phyloP scores from a whole-genome alignment of 2,113 vertebrate genomes.

The Hippocampus abdominalis region DNA sequence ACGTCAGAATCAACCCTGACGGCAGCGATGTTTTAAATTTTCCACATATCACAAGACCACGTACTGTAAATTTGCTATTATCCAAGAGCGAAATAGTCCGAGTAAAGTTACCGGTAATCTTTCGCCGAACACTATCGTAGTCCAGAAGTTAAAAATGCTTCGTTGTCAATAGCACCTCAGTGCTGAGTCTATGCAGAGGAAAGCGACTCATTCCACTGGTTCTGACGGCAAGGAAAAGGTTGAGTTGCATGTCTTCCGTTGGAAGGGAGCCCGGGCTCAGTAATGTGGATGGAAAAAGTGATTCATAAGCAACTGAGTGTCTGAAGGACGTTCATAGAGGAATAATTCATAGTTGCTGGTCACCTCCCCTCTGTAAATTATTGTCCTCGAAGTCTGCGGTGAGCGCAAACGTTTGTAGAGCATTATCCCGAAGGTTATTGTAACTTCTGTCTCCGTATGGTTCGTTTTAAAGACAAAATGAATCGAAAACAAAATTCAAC shows the following conservation, averaged over 20 bases:
- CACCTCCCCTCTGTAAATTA: constrained; percentile 38
- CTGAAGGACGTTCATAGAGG: constrained; percentile 57
- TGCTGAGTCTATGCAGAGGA: not conserved
- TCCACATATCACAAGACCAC: not conserved
- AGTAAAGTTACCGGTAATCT: not conserved
- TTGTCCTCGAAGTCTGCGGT: not conserved
- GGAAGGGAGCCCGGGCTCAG: constrained; percentile 26
- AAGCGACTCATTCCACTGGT: not conserved
- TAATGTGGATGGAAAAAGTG: constrained; percentile 63
- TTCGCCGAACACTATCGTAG: not conserved
- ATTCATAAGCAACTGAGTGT: constrained; percentile 48
- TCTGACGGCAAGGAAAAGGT: not conserved
- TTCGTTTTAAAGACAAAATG: not conserved
- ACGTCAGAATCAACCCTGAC: not conserved
- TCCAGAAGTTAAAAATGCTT: not conserved
- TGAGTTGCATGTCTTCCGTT: constrained; percentile 7
- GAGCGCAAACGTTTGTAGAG: not conserved
- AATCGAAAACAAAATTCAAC: too few relatives aligned
- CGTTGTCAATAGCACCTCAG: not conserved
- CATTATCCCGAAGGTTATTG: not conserved
- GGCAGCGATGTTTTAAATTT: not conserved
- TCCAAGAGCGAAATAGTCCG: too few relatives aligned
- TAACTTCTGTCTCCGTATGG: not conserved
- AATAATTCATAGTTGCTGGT: constrained; percentile 45
- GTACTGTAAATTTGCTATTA: too few relatives aligned